Evolutionary conservation across 1,140 invertebrate genomes (phyloP).

Genomic region (Ceratosolen solmsi): DNA sequence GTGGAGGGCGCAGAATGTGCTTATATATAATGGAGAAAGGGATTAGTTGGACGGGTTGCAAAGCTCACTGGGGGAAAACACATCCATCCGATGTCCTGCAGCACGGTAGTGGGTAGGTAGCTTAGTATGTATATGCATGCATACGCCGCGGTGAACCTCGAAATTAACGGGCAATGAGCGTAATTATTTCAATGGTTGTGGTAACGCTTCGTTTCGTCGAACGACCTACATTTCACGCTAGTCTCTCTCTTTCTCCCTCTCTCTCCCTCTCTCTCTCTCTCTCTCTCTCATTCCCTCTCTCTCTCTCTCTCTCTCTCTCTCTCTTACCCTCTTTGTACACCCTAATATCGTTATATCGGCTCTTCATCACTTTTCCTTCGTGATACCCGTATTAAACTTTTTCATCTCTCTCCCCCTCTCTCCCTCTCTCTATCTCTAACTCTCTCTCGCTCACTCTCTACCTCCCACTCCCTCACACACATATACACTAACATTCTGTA

Average conservation of each 20-base stretch:
- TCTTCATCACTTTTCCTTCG: conserved; percentile 44
- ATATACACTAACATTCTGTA: too few species aligned
- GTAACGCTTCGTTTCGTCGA: conserved; percentile 52
- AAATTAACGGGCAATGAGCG: conserved; percentile 69
- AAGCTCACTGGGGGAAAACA: conserved; percentile 12
- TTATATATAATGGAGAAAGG: conserved; percentile 15
- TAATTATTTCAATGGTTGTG: conserved; percentile 69
- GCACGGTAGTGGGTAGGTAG: neutral
- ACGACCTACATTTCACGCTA: conserved; percentile 61
- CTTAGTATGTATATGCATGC: neutral
- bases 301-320: too few species aligned
- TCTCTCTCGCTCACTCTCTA: too few species aligned
- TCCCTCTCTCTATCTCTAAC: neutral
- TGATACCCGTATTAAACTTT: neutral
- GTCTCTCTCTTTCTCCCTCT: neutral
- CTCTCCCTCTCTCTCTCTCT: too few species aligned
- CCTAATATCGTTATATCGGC: conserved; percentile 53
- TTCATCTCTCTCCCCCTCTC: neutral
- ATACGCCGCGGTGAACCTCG: conserved; percentile 60
- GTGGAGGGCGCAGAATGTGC: neutral
- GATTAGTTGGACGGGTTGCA: conserved; percentile 25
- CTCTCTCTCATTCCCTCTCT: too few species aligned
- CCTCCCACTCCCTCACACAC: too few species aligned
- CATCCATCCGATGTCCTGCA: conserved; percentile 24
- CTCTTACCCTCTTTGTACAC: neutral